Evolutionary conservation across 2,113 vertebrate genomes (phyloP), one percentile per base, ranked within the genome.

Genomic region (Vidua chalybeata): DNA sequence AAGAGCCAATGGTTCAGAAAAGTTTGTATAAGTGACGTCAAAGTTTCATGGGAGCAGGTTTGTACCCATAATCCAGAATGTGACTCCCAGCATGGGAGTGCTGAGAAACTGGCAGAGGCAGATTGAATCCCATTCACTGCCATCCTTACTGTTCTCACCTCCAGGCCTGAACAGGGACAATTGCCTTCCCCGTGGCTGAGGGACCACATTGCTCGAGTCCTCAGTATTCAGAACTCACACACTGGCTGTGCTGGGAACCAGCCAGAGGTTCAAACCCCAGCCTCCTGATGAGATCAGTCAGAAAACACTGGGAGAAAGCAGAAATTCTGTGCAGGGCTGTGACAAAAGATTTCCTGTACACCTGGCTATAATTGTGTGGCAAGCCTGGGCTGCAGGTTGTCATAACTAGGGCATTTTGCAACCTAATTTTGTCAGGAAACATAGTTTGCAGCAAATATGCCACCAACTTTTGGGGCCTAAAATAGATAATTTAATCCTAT

Each of bases 401-500:
- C 63, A 30, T 81, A 96, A 92, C 74, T 62, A 84, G 75, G 51
- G n/a, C 23, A 28, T 91, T 95, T 94, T 81, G 35, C 46, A 88
- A 79, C 8, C 9, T 59, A 58, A 61, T 94, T 94, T 86, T 94
- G 58, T 90, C 78, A 88, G 82, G 58, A 95, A 95, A 75, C 55
- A 27, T 15, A 87, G 68, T 81, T 85, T 89, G 48, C 79, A 80
- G 76, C 55, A 89, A 94, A 85, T 73, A 77, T 90, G 11, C 61
- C 72, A 72, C 46, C 51, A 83, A 85, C 18, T 73, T 97, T 63
- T 56, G 55, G 30, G 27, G 31, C 54, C 41, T 49, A 64, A 93
- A 69, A 59, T 58, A 74, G 84, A 46, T 76, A 73, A 81, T 86
- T 92, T 94, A 92, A 87, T 95, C 77, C 51, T 94, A 52, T 90